Percentiles rank a stretch among this genome's conserved stretches.
Evolutionary conservation across 53 echinoderm and acorn worm genomes (phyloP).

Genomic region (Paracentrotus lividus): DNA sequence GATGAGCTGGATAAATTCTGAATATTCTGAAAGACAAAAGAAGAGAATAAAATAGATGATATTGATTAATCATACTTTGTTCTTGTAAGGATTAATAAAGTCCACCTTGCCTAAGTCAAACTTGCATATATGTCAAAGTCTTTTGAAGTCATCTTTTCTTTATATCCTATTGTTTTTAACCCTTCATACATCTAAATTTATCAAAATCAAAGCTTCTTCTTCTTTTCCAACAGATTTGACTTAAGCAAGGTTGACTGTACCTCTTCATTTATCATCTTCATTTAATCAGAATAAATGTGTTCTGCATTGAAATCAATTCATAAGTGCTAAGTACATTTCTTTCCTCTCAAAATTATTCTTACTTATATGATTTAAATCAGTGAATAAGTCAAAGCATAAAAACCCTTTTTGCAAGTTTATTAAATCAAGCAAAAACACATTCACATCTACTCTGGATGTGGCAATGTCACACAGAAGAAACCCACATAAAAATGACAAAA

Average conservation of each 20-base stretch:
- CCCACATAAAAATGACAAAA: background rate
- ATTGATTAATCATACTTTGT: background rate
- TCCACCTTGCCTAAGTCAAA: too few species aligned
- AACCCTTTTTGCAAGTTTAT: background rate
- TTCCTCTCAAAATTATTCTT: background rate
- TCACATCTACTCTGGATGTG: slow-evolving; percentile 13
- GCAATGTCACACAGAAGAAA: background rate
- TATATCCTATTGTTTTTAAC: too few species aligned
- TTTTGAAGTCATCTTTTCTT: too few species aligned
- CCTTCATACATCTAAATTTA: too few species aligned
- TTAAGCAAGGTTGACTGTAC: too few species aligned
- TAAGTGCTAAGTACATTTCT: background rate
- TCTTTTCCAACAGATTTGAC: too few species aligned
- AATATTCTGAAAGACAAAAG: slow-evolving; percentile 15
- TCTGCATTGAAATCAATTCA: background rate
- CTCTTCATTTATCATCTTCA: background rate
- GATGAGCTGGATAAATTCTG: slow-evolving; percentile 36
- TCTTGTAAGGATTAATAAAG: too few species aligned
- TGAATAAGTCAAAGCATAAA: background rate
- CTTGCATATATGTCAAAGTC: too few species aligned
- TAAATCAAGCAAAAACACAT: background rate
- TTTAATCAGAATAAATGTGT: background rate
- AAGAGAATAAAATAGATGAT: background rate
- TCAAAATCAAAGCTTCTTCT: too few species aligned
- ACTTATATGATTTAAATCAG: too few species aligned